These are phyloP conservation scores for Rhaphigaster nebulosa DNA, from an alignment of 2,888 invertebrate species.

Conservation along the genomic window DNA sequence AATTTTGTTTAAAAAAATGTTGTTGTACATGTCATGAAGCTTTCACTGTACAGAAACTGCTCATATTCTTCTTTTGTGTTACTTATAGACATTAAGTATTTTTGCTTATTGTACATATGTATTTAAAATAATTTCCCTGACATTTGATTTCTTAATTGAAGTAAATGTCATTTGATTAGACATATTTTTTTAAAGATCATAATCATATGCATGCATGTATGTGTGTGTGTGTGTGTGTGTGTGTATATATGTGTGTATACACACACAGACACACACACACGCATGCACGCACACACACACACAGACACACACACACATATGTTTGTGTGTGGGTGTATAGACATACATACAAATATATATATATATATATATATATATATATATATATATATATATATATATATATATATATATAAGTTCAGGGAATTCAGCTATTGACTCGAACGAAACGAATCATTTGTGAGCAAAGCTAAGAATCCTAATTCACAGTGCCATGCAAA, in stretches of 20 bases:
- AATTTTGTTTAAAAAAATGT: background rate
- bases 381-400: conserved; percentile 10
- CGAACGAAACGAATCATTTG: conserved; percentile 58
- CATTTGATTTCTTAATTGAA: conserved; percentile 12
- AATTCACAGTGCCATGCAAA: background rate
- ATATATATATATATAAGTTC: background rate
- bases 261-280: no score
- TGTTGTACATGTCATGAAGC: conserved; percentile 6
- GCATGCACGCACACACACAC: no score
- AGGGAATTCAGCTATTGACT: conserved; percentile 53
- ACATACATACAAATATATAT: background rate
- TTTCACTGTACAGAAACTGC: conserved; percentile 25
- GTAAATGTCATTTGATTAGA: conserved; percentile 22
- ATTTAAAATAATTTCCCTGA: conserved; percentile 24
- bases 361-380: background rate
- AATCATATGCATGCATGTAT: background rate
- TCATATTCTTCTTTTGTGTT: conserved; percentile 32
- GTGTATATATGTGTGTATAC: no score
- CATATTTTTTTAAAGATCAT: conserved; percentile 26
- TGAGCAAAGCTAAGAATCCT: conserved; percentile 55
- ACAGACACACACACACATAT: no score
- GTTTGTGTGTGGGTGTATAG: background rate
- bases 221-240: background rate
- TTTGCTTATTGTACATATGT: conserved; percentile 45
- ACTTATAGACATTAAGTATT: conserved; percentile 24